Percentiles rank a stretch among this genome's conserved stretches.
Conservation (phyloP, 2,888 invertebrate genomes). For the Nasonovia ribisnigri region DNA sequence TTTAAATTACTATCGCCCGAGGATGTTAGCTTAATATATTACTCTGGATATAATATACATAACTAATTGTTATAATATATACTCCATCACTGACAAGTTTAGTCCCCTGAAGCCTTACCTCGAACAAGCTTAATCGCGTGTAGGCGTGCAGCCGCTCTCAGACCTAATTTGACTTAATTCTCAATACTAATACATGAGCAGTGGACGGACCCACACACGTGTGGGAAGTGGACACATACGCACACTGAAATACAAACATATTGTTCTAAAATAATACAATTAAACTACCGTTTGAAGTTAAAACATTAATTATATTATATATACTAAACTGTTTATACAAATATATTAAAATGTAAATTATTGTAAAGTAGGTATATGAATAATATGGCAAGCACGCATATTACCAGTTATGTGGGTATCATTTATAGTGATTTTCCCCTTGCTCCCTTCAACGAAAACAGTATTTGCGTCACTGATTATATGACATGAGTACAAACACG, state of each 20-base stretch:
- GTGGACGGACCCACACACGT: accelerated
- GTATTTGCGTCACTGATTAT: neutral
- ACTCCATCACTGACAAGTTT: neutral
- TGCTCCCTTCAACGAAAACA: neutral
- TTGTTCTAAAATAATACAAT: neutral
- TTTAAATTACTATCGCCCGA: neutral
- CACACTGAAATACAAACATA: neutral
- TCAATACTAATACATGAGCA: neutral
- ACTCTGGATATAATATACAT: neutral
- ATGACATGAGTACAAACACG: neutral
- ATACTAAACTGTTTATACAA: neutral
- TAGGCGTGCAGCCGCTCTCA: neutral
- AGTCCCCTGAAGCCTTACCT: neutral
- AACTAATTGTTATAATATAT: neutral
- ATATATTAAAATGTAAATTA: neutral
- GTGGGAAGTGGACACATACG: neutral
- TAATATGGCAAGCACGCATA: neutral
- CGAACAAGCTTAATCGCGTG: neutral
- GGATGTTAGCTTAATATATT: neutral
- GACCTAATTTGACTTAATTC: neutral
- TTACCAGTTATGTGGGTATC: neutral
- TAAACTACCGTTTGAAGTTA: neutral
- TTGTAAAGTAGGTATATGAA: neutral
- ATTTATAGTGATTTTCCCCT: no score
- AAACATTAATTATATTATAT: neutral